A percentile compares a stretch with the other conserved stretches of the same genome.
phyloP scores from a whole-genome alignment of 1,140 invertebrate species.

The Aethina tumida region DNA sequence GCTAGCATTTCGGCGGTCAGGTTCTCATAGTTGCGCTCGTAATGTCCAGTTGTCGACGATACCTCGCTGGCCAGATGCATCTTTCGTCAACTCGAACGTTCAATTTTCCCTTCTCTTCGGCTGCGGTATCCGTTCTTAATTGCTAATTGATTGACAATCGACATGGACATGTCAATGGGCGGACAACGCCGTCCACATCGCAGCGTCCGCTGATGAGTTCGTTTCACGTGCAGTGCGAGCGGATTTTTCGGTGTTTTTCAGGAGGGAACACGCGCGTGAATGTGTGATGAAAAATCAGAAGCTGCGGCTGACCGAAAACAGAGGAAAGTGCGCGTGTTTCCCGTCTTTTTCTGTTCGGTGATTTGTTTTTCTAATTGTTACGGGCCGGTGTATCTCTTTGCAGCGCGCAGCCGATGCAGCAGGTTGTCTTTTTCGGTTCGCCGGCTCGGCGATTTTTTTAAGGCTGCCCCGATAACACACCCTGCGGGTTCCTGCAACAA shows the following conservation, averaged over 20 bases:
- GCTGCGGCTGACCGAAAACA: conserved; percentile 32
- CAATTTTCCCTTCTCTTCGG: background rate
- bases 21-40: conserved; percentile 41
- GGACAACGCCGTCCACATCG: conserved; percentile 3
- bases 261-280: conserved; percentile 18
- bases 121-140: conserved; percentile 1
- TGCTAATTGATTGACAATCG: background rate
- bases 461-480: no score
- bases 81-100: conserved; percentile 1
- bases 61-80: conserved; percentile 63
- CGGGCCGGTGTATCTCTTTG: conserved; percentile 16
- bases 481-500: no score
- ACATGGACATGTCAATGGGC: conserved; percentile 4
- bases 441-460: conserved; percentile 13
- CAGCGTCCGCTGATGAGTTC: background rate
- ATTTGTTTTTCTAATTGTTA: conserved; percentile 31
- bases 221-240: conserved; percentile 5
- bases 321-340: conserved; percentile 34
- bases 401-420: conserved; percentile 14
- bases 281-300: conserved; percentile 35
- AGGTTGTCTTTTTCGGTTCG: conserved; percentile 19
- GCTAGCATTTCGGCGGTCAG: conserved; percentile 72
- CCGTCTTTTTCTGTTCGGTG: conserved; percentile 21
- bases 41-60: conserved; percentile 51
- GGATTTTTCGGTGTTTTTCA: conserved; percentile 19